A percentile compares a stretch with the other conserved stretches of the same genome.
Evolutionary conservation across 2,888 invertebrate genomes (phyloP).

Genomic region (Drosophila maculinotata): DNA sequence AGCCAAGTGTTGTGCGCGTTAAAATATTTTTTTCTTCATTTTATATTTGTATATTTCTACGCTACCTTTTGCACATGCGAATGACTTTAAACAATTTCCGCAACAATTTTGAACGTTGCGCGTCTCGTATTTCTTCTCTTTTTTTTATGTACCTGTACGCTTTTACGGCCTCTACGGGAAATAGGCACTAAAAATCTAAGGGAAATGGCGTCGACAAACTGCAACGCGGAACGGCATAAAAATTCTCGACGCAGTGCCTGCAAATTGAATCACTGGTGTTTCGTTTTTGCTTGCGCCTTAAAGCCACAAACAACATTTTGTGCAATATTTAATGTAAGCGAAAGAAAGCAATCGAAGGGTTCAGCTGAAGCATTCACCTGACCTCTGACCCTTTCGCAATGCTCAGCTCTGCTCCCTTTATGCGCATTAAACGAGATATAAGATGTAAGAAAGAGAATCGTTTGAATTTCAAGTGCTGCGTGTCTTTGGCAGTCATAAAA

Average conservation of each 20-base stretch:
- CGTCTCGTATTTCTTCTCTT: constrained; percentile 1
- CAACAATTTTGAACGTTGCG: constrained; percentile 45
- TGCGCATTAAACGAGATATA: constrained; percentile 57
- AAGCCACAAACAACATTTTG: constrained; percentile 25
- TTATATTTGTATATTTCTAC: constrained; percentile 28
- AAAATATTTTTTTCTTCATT: constrained; percentile 29
- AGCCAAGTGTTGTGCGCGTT: constrained; percentile 51
- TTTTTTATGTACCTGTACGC: constrained; percentile 29
- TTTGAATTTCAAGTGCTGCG: constrained; percentile 63
- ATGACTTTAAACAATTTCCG: constrained; percentile 70
- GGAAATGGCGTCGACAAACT: constrained; percentile 54
- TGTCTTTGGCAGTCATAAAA: constrained; percentile 64
- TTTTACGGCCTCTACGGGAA: constrained; percentile 56
- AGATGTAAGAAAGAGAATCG: constrained; percentile 28
- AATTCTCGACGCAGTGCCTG: constrained; percentile 63
- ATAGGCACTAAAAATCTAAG: constrained; percentile 69
- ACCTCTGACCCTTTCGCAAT: constrained; percentile 28
- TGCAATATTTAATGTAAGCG: constrained; percentile 4
- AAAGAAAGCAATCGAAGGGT: constrained; percentile 33
- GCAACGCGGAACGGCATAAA: constrained; percentile 57
- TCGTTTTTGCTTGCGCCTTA: constrained; percentile 31
- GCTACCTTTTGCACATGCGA: constrained; percentile 63
- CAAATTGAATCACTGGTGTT: constrained; percentile 59
- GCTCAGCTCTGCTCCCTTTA: constrained; percentile 45
- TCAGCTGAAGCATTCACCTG: constrained; percentile 17